Evolutionary conservation across 1,140 invertebrate species (phyloP), one percentile per base, ranked within the genome.

Genomic region (Conus betulinus): DNA sequence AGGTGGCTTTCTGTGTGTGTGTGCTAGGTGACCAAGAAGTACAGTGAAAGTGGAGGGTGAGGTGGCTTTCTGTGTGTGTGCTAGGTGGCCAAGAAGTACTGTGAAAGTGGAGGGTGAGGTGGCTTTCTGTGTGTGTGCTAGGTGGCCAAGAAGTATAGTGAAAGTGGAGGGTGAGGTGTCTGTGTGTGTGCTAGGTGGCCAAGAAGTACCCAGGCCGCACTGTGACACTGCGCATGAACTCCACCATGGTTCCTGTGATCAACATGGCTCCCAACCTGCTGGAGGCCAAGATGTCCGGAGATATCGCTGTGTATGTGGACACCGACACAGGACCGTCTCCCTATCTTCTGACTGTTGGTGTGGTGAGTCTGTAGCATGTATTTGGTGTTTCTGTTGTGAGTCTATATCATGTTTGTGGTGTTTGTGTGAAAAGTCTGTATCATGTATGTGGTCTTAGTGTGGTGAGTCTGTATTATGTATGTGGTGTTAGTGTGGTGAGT

Each of bases 211-310:
- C 90, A 6, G 90, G 90, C 81, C 86, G 81, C 2, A n/a, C 55
- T 17, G 87, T 88, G n/a, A 84, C 88, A 17, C 74, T 91, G 81
- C 86, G 71, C 10, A 89, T 91, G 91, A 83, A 83, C n/a, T 86
- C 87, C 51, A 89, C 86, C 17, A 52, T 7, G 20, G 84, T 90
- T 11, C 90, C 90, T 6, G 52, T 60, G 39, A 25, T 87, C 60
- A 60, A 25, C 20, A 87, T 87, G 51, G 1, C 17, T 5, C 51
- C 53, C 13, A 51, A 55, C 6, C n/a, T 71, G 23, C 71, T 85
- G 15, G 60, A 23, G 27, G 67, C 74, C 55, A 85, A 57, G 39
- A 39, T 81, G 55, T 23, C 20, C 20, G 85, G 88, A 27, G 67
- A 88, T 25, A 60, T 90, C 63, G 81, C 76, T 23, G 39, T 90